These are phyloP conservation scores for Pachycephus smyrnensis DNA, from an alignment of 2,888 invertebrate species.

Conservation along the genomic window DNA sequence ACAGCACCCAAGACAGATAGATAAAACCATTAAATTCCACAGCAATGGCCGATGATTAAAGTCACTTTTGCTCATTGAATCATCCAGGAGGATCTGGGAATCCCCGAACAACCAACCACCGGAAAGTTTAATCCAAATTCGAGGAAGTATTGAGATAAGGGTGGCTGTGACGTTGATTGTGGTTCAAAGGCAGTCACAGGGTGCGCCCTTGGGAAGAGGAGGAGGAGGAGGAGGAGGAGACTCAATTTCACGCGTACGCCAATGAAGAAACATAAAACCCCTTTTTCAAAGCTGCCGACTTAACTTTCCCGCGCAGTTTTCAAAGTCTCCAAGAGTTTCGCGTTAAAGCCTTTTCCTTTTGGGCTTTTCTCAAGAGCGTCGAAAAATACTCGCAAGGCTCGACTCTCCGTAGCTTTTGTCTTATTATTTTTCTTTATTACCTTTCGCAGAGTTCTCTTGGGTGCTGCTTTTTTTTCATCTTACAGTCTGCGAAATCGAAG, in stretches of 20 bases:
- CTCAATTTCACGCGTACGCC: not conserved
- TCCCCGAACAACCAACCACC: not conserved
- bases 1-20: not conserved
- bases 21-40: not conserved
- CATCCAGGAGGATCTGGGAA: not conserved
- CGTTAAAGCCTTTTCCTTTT: not conserved
- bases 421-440: not conserved
- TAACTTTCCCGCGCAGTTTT: not conserved
- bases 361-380: constrained; percentile 15
- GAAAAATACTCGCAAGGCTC: constrained; percentile 20
- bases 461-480: constrained; percentile 7
- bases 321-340: not conserved
- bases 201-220: not conserved
- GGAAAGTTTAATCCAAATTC: not conserved
- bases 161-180: not conserved
- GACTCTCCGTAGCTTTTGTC: not conserved
- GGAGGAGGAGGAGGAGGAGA: too few species aligned
- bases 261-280: not conserved
- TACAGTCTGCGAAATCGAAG: constrained; percentile 9
- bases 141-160: not conserved
- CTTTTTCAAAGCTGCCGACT: not conserved
- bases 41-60: not conserved
- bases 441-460: not conserved
- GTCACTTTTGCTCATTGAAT: not conserved
- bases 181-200: not conserved